Conservation (phyloP, 2,113 vertebrate genomes). For the Caloenas nicobarica region DNA sequence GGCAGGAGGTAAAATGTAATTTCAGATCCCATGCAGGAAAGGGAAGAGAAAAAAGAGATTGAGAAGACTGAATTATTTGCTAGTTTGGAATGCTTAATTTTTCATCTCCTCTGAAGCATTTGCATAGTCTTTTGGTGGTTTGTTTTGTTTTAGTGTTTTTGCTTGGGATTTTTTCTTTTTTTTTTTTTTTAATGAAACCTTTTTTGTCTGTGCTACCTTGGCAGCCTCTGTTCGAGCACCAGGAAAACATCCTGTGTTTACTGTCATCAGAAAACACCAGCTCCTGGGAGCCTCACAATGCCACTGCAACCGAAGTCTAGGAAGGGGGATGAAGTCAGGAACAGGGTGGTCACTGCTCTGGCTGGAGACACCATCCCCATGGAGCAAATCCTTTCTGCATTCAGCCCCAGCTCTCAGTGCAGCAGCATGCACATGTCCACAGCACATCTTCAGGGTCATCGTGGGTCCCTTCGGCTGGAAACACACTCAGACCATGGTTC, state of each 20-base stretch:
- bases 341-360: not conserved
- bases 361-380: not conserved
- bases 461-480: not conserved
- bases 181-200: not conserved
- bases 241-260: not conserved
- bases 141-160: not conserved
- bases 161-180: not conserved
- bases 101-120: conserved; percentile 26
- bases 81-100: conserved; percentile 17
- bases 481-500: not conserved
- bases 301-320: not conserved
- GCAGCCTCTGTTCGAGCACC: not conserved
- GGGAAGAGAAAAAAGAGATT: not conserved
- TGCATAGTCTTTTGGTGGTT: conserved; percentile 7
- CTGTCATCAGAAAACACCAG: not conserved
- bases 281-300: not conserved
- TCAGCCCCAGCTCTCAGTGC: not conserved
- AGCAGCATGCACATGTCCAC: not conserved
- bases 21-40: not conserved
- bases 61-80: not conserved
- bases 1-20: conserved; percentile 28
- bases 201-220: not conserved
- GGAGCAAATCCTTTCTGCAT: not conserved
- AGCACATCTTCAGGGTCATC: rapidly evolving
- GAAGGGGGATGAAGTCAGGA: not conserved